These are phyloP conservation scores for Malthinus flaveolus DNA, from an alignment of 2,888 invertebrate genomes.

Conservation along the genomic window DNA sequence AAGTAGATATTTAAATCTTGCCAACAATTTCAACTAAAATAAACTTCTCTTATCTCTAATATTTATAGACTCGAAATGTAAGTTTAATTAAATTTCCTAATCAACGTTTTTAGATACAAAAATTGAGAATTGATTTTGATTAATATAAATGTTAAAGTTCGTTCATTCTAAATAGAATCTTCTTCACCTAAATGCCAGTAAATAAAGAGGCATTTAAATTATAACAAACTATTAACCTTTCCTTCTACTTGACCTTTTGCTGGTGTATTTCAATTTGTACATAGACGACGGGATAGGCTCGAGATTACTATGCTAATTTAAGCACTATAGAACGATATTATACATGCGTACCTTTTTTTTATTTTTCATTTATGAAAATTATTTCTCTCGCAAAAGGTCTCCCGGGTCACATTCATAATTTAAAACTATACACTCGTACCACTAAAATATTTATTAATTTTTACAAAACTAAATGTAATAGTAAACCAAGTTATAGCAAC, in stretches of 20 bases:
- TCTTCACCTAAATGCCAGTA: constrained; percentile 28
- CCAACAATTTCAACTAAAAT: constrained; percentile 18
- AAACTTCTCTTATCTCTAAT: constrained; percentile 15
- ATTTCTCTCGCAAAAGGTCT: background rate
- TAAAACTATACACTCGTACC: too few relatives aligned
- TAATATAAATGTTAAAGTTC: constrained; percentile 15
- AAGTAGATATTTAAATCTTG: constrained; percentile 7
- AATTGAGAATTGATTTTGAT: constrained; percentile 1
- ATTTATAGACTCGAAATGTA: background rate
- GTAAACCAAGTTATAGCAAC: too few relatives aligned
- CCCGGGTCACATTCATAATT: background rate
- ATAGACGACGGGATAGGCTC: constrained; percentile 14
- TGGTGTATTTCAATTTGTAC: constrained; percentile 29
- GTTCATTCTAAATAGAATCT: constrained; percentile 9
- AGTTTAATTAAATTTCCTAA: background rate
- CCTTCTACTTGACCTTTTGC: constrained; percentile 30
- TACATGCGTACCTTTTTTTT: constrained; percentile 18
- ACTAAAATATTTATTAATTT: too few relatives aligned
- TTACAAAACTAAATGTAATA: too few relatives aligned
- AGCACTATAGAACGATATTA: constrained; percentile 11
- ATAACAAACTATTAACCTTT: constrained; percentile 32
- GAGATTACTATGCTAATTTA: constrained; percentile 25
- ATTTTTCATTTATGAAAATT: constrained; percentile 17
- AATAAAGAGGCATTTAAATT: constrained; percentile 31
- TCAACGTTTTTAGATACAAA: background rate